A percentile compares a stretch with the other conserved stretches of the same genome.
These are phyloP conservation scores for Salvelinus fontinalis DNA, from an alignment of 2,113 vertebrate species.

Conservation along the genomic window DNA sequence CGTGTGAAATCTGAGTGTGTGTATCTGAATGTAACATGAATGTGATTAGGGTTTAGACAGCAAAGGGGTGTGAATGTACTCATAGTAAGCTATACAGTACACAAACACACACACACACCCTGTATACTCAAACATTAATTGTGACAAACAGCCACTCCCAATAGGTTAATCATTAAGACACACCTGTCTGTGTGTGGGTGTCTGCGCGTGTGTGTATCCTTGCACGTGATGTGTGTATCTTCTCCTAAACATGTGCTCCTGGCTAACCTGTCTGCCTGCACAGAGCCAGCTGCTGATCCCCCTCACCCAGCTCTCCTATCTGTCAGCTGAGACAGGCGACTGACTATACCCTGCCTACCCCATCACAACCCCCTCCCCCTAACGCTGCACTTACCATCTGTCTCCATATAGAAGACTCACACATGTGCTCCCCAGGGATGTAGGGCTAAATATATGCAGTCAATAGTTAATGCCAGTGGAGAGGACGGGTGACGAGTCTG, in stretches of 20 bases:
- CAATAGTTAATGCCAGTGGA: too few relatives aligned
- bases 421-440: too few relatives aligned
- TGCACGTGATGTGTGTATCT: not conserved
- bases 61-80: not conserved
- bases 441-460: too few relatives aligned
- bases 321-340: not conserved
- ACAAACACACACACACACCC: conserved; percentile 24
- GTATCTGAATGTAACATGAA: conserved; percentile 38
- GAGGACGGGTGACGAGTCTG: too few relatives aligned
- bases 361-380: not conserved
- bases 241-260: not conserved
- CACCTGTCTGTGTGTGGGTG: too few relatives aligned
- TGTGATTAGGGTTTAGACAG: conserved; percentile 45
- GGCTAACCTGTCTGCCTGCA: not conserved
- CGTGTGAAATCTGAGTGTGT: too few relatives aligned
- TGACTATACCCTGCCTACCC: not conserved
- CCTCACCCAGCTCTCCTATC: not conserved
- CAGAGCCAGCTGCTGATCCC: not conserved
- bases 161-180: too few relatives aligned
- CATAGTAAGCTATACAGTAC: not conserved
- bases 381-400: not conserved
- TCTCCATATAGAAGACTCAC: not conserved
- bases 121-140: not conserved
- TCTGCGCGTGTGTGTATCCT: not conserved
- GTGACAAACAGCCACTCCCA: too few relatives aligned